These are phyloP conservation scores for Lutraria rhynchaena DNA, from an alignment of 1,140 invertebrate species.

Conservation along the genomic window DNA sequence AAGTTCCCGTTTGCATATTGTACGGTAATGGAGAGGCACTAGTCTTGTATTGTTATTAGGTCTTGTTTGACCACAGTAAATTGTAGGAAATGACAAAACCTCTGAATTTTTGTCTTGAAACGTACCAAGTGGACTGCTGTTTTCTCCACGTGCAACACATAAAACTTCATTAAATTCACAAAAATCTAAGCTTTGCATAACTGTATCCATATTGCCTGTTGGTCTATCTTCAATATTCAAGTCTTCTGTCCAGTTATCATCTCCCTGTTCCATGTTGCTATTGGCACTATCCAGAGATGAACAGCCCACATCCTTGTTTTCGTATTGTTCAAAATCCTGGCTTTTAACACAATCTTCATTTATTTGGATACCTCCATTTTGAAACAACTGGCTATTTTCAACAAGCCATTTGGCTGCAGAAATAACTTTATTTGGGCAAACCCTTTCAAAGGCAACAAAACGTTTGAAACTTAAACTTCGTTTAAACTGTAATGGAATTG, in stretches of 20 bases:
- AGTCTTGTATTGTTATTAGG: slow-evolving; percentile 13
- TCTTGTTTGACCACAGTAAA: slow-evolving; percentile 16
- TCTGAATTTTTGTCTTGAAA: background rate
- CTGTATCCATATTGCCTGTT: background rate
- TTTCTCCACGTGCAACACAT: slow-evolving; percentile 5
- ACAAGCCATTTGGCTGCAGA: slow-evolving; percentile 42
- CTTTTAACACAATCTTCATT: slow-evolving; percentile 27
- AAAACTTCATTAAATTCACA: background rate
- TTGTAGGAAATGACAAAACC: slow-evolving; percentile 32
- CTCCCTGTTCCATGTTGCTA: background rate
- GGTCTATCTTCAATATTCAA: background rate
- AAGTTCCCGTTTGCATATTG: slow-evolving; percentile 5
- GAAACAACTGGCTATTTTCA: slow-evolving; percentile 36
- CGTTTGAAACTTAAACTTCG: slow-evolving; percentile 41
- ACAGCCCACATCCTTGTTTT: background rate
- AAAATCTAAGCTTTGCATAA: background rate
- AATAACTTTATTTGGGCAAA: slow-evolving; percentile 52
- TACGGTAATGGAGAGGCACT: slow-evolving; percentile 10
- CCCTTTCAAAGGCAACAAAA: slow-evolving; percentile 50
- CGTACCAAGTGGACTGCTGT: slow-evolving; percentile 1
- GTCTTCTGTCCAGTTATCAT: background rate
- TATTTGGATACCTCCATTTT: slow-evolving; percentile 30
- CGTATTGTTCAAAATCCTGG: background rate
- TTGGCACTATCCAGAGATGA: background rate
- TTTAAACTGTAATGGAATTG: slow-evolving; percentile 32